Conservation (phyloP, 2,113 vertebrate genomes). For the Ceyx margarethae region DNA sequence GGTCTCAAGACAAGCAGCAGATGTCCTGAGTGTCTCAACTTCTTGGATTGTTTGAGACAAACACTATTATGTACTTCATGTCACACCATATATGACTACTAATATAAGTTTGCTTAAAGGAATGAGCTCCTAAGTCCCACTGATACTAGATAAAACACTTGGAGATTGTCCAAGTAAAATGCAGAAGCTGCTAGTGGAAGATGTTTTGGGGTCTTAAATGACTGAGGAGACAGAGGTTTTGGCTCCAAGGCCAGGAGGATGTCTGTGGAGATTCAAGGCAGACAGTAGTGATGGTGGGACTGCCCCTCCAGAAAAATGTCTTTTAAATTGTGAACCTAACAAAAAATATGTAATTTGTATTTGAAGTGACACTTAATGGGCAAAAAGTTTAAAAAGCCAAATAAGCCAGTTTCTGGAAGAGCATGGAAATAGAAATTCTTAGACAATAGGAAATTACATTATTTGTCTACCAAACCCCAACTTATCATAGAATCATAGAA, state of each 20-base stretch:
- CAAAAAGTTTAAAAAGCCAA: background rate
- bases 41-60: no score
- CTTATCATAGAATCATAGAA: background rate
- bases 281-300: background rate
- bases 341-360: background rate
- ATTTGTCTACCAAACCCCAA: background rate
- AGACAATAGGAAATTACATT: background rate
- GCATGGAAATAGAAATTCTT: background rate
- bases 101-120: background rate
- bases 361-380: background rate
- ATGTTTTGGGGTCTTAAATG: background rate
- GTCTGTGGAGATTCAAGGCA: background rate
- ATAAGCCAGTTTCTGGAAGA: background rate
- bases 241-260: background rate
- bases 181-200: background rate
- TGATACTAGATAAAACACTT: background rate
- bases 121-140: background rate
- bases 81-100: background rate
- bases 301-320: background rate
- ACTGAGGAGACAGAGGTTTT: background rate
- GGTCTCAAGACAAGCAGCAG: no score
- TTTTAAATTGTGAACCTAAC: background rate
- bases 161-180: background rate
- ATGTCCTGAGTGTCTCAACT: no score
- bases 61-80: no score